phyloP scores from a whole-genome alignment of 2,888 invertebrate genomes.

The Cosmorhoe ocellata region DNA sequence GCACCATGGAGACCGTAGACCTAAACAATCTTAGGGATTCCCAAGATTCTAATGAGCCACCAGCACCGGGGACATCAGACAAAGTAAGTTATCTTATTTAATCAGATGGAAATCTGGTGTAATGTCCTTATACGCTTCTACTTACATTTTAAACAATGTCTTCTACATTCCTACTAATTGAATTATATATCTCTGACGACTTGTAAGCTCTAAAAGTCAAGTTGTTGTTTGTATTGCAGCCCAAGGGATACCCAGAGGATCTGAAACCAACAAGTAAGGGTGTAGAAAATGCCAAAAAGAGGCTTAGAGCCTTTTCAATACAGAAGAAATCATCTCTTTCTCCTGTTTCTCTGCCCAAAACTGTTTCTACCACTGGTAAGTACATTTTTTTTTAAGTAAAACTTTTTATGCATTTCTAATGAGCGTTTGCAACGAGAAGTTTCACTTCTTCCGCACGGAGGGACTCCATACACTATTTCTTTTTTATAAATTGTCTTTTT shows the following conservation, averaged over 20 bases:
- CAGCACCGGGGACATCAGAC: conserved; percentile 39
- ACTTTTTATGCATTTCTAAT: too few relatives aligned
- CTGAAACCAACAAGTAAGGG: conserved; percentile 49
- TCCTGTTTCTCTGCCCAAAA: conserved; percentile 57
- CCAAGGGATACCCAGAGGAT: conserved; percentile 10
- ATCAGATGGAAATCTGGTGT: too few relatives aligned
- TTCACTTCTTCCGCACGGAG: too few relatives aligned
- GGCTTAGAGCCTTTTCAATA: conserved; percentile 74
- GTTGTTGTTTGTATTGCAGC: conserved; percentile 12
- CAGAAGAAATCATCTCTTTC: conserved; percentile 69
- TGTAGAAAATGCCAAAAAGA: conserved; percentile 72
- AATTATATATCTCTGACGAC: too few relatives aligned
- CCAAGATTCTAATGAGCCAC: conserved; percentile 41
- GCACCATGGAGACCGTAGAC: conserved; percentile 42
- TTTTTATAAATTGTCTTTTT: too few relatives aligned
- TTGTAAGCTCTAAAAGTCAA: too few relatives aligned
- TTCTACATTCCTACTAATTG: too few relatives aligned
- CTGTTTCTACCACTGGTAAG: conserved; percentile 55
- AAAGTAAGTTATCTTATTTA: conserved; percentile 37
- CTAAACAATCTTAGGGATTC: conserved; percentile 37
- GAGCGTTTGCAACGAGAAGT: too few relatives aligned
- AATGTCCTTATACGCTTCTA: too few relatives aligned
- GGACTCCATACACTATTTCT: too few relatives aligned
- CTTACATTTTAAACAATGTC: too few relatives aligned
- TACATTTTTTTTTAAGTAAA: conserved; percentile 9